Base-by-base conservation (phyloP, 2,888 invertebrate species). In the Leucophenga montana region DNA sequence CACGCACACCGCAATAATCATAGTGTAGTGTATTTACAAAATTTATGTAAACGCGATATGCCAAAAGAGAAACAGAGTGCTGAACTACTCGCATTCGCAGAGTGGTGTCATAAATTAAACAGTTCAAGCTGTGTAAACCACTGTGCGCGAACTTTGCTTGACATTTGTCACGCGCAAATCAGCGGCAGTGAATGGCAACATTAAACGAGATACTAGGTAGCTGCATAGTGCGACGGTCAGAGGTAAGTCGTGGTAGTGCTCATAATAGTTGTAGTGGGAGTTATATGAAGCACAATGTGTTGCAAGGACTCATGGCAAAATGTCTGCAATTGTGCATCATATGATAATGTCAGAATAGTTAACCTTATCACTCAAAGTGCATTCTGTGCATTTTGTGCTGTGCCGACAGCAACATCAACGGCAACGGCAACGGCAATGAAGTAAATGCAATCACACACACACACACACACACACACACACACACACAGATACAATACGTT, bases 261-360 rank as follows among this genome's bases (percentile, higher is more conserved):
- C 33, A 33, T 8, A 33, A 33, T 3, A 33, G 33, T 27, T 39
- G 39, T 39, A 39, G 39, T 3, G 11, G 27, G 4, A 27, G 4
- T 2, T 39, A 8, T 8, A 11, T 39, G 39, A 1, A 39, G 39
- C 9, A 39, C 39, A 27, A 27, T 27, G 27, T 27, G 27, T 27
- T 27, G 27, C 27, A 39, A 39, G 5, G 39, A 39, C 5, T 39
- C 11, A 39, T 39, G 39, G 39, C 11, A 39, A 33, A 61, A 61
- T 39, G 39, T 39, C 61, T 14, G 33, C 50, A 50, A 50, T 14
- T 16, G 39, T 33, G 22, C 20, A 39, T 27, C 14, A 57, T 57
- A 11, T 39, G 61, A 61, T 61, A 61, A 61, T 61, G 61, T 61
- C 61, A 61, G 16, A 61, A 61, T 39, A 61, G 61, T 61, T 61